Conservation (phyloP, 2,113 vertebrate species). For the Trachemys scripta region DNA sequence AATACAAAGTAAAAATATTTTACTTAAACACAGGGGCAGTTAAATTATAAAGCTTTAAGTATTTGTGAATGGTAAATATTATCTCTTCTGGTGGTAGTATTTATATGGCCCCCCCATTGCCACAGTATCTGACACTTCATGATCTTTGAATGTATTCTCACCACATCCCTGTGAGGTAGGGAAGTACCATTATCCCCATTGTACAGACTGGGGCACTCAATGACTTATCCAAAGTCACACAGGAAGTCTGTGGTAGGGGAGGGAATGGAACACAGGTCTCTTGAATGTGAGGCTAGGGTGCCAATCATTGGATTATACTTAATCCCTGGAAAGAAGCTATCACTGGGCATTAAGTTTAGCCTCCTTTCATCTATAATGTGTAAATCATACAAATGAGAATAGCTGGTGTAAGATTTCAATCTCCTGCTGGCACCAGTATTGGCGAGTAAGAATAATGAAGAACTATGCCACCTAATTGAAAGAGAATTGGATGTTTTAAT, state of each 20-base stretch:
- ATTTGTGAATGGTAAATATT: neutral
- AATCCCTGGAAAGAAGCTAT: neutral
- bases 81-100: neutral
- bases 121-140: neutral
- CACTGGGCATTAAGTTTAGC: neutral
- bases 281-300: neutral
- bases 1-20: neutral
- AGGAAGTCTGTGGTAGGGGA: neutral
- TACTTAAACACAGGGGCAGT: neutral
- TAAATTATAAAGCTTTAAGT: neutral
- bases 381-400: neutral
- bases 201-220: neutral
- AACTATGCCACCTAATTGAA: neutral
- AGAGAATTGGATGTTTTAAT: neutral
- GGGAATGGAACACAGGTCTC: neutral
- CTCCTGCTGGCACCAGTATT: neutral
- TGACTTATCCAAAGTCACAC: neutral
- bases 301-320: neutral
- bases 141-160: neutral
- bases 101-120: neutral
- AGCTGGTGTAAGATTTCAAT: neutral
- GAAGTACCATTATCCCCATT: neutral
- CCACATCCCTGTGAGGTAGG: neutral
- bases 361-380: neutral
- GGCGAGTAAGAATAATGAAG: neutral